Evolutionary conservation across 1,140 invertebrate genomes (phyloP), one percentile per base, ranked within the genome.

Genomic region (Asobara japonica): DNA sequence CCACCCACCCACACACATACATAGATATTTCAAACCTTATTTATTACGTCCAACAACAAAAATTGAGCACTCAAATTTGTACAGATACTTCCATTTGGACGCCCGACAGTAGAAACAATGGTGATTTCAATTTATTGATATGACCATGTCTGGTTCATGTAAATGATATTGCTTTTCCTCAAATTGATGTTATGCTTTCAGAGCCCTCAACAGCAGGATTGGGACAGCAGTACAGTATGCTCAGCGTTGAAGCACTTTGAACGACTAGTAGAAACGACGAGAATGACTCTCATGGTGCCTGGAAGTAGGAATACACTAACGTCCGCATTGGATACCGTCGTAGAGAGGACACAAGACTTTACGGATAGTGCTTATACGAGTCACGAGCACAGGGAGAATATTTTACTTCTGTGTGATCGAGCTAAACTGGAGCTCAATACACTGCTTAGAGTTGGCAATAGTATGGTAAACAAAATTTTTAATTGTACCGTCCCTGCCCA

Each of bases 281-380:
- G 93, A 76, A 91, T 94, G 85, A 89, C 89, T 3, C 78, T 85
- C 73, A 86, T 82, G 89, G 92, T 83, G 79, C 89, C 83, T 72
- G 89, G 76, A 13, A 90, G 91, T 77, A 89, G 93, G 71, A 92
- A 95, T 76, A 93, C 95, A 25, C 89, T 99, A 18, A 91, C 93
- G 0, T 84, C 91, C 74, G 94, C 96, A 29, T 90, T 99, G 77
- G 96, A 98, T 69, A 92, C 94, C 33, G 92, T 99, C 18, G 92
- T 97, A 30, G 98, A 99, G 87, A 92, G 96, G 78, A 98, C 96
- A 65, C 97, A 98, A 88, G 98, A 99, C 87, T 99, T 99, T 88
- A 99, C 98, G 10, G 98, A 99, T 87, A 99, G 97, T 69, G 96
- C 98, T 66, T 99, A 99, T 87, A 99, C 98, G 33, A 95, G 93